Percentiles rank a stretch among this genome's conserved stretches.
Evolutionary conservation across 2,888 invertebrate species (phyloP).

Genomic region (Mythimna vitellina): DNA sequence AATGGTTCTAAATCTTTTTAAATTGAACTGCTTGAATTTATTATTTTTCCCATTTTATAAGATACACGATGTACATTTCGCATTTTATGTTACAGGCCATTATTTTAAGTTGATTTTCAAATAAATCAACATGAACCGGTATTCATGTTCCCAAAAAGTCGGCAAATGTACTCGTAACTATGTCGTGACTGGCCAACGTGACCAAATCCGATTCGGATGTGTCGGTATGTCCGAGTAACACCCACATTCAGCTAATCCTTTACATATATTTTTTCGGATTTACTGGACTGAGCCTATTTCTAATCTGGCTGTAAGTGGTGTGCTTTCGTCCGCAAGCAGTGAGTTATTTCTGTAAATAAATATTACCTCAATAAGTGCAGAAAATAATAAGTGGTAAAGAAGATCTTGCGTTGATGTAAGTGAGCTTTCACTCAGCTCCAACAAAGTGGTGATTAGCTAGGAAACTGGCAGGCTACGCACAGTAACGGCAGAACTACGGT

Average conservation of each 20-base stretch:
- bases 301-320: slow-evolving; percentile 5
- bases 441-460: slow-evolving; percentile 56
- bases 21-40: slow-evolving; percentile 18
- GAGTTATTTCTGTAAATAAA: slow-evolving; percentile 9
- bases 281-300: background rate
- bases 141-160: slow-evolving; percentile 1
- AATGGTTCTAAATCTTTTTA: slow-evolving; percentile 29
- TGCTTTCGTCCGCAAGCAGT: slow-evolving; percentile 2
- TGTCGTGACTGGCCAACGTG: slow-evolving; percentile 18
- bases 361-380: slow-evolving; percentile 5
- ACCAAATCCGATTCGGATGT: slow-evolving; percentile 45
- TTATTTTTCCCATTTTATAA: slow-evolving; percentile 14
- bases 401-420: slow-evolving; percentile 23
- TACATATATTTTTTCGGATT: slow-evolving; percentile 31
- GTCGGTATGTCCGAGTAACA: slow-evolving; percentile 32
- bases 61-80: background rate
- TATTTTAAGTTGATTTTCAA: background rate
- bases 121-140: slow-evolving; percentile 4
- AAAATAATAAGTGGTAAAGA: slow-evolving; percentile 32
- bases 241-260: slow-evolving; percentile 28
- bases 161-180: background rate
- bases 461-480: slow-evolving; percentile 53
- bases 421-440: slow-evolving; percentile 21
- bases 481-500: slow-evolving; percentile 32
- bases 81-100: slow-evolving; percentile 11